Conservation (phyloP, 2,888 invertebrate species). For the Beris chalybata region DNA sequence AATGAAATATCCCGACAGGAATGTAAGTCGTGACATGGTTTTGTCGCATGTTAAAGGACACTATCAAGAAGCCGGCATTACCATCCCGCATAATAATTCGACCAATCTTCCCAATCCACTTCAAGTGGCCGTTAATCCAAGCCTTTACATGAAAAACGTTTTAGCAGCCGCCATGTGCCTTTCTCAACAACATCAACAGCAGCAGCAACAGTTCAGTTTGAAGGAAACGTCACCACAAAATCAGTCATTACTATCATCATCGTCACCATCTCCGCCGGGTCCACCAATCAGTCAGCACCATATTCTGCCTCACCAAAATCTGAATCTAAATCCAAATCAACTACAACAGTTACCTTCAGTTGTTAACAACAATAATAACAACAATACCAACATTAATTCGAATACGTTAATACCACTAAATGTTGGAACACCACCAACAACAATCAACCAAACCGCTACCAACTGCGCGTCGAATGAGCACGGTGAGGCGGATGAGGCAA, state of each 20-base stretch:
- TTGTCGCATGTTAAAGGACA: constrained; percentile 69
- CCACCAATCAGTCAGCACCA: constrained; percentile 16
- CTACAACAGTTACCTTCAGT: constrained; percentile 40
- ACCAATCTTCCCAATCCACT: constrained; percentile 42
- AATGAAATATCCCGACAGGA: constrained; percentile 52
- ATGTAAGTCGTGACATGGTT: constrained; percentile 66
- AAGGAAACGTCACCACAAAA: too few relatives aligned
- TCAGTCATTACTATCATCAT: too few relatives aligned
- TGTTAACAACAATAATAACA: constrained; percentile 31
- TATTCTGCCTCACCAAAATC: constrained; percentile 21
- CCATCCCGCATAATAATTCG: constrained; percentile 26
- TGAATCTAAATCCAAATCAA: constrained; percentile 18
- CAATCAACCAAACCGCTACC: constrained; percentile 42
- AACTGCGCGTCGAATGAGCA: constrained; percentile 52
- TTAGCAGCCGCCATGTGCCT: constrained; percentile 55
- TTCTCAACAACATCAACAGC: constrained; percentile 45
- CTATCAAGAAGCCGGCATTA: constrained; percentile 55
- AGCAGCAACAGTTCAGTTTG: not conserved
- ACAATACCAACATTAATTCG: constrained; percentile 45
- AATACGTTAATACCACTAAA: constrained; percentile 38
- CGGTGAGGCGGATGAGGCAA: constrained; percentile 62
- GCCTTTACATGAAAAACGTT: constrained; percentile 52
- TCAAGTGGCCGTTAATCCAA: constrained; percentile 49
- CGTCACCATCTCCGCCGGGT: constrained; percentile 4
- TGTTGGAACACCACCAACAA: constrained; percentile 42